These are phyloP conservation scores for Tenthredo distinguenda DNA, from an alignment of 2,888 invertebrate genomes.

Conservation along the genomic window DNA sequence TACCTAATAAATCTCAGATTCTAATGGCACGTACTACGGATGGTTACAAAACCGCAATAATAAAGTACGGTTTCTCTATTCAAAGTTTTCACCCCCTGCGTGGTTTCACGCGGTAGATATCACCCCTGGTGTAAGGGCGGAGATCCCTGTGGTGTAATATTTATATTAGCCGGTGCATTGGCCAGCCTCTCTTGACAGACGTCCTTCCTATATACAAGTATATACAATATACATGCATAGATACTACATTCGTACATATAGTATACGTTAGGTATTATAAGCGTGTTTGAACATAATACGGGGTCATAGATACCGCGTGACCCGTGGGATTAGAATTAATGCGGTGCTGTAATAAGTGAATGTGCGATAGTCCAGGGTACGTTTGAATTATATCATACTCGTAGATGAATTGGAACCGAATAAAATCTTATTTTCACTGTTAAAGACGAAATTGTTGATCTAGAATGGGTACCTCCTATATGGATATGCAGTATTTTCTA, in stretches of 20 bases:
- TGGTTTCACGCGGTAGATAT: slow-evolving; percentile 53
- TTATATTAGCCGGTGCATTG: slow-evolving; percentile 74
- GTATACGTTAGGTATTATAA: background rate
- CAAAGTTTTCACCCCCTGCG: slow-evolving; percentile 55
- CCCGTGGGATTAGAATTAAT: slow-evolving; percentile 49
- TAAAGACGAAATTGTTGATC: background rate
- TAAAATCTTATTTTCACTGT: background rate
- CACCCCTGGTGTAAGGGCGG: slow-evolving; percentile 63
- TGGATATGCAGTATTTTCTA: background rate
- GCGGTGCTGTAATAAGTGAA: background rate
- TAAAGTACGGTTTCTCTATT: slow-evolving; percentile 68
- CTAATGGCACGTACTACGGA: slow-evolving; percentile 30
- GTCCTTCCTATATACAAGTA: slow-evolving; percentile 49
- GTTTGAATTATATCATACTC: slow-evolving; percentile 14
- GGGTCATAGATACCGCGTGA: slow-evolving; percentile 46
- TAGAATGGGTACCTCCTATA: background rate
- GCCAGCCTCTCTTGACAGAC: slow-evolving; percentile 55
- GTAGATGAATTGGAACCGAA: background rate
- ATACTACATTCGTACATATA: background rate
- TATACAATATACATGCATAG: background rate
- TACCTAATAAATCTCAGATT: background rate
- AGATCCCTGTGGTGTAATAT: slow-evolving; percentile 71
- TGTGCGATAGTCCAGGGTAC: background rate
- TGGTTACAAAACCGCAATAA: slow-evolving; percentile 60
- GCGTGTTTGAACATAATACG: slow-evolving; percentile 40